Percentiles rank a stretch among this genome's conserved stretches.
These are phyloP conservation scores for Eledona agricola DNA, from an alignment of 2,888 invertebrate species.

Conservation along the genomic window DNA sequence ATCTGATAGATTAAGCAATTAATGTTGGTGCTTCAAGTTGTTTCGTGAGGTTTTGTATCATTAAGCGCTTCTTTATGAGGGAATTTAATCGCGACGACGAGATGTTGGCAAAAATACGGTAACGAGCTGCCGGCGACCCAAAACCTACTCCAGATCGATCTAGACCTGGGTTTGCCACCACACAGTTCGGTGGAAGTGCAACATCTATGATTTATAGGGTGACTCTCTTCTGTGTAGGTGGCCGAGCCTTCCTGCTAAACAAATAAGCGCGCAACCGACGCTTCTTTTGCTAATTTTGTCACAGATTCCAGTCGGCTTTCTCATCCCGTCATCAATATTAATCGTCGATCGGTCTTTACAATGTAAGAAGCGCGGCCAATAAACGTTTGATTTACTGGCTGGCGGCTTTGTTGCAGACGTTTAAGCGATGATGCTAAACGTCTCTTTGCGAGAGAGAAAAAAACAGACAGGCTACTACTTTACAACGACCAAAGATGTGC, in stretches of 20 bases:
- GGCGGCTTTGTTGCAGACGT: neutral
- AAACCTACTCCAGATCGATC: slow-evolving; percentile 17
- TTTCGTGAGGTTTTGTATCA: slow-evolving; percentile 57
- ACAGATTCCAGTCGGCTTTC: slow-evolving; percentile 22
- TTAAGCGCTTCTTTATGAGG: slow-evolving; percentile 56
- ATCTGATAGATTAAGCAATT: slow-evolving; percentile 62
- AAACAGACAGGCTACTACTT: no score
- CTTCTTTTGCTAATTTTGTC: slow-evolving; percentile 27
- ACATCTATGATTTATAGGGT: slow-evolving; percentile 35
- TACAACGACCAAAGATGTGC: no score
- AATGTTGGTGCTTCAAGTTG: slow-evolving; percentile 55
- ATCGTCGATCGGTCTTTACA: slow-evolving; percentile 2
- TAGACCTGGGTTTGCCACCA: no score
- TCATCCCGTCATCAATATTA: slow-evolving; percentile 19
- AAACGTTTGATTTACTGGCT: slow-evolving; percentile 20
- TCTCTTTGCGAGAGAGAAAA: no score
- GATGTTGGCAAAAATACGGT: slow-evolving; percentile 34
- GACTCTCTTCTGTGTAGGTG: slow-evolving; percentile 17
- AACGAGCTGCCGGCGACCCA: slow-evolving; percentile 26
- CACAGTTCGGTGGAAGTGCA: no score
- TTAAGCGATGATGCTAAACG: slow-evolving; percentile 19
- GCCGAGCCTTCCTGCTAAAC: slow-evolving; percentile 12
- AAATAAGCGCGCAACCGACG: slow-evolving; percentile 24
- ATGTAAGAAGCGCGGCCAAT: slow-evolving; percentile 6
- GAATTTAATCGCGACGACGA: slow-evolving; percentile 45